Evolutionary conservation across 2,113 vertebrate species (phyloP), one percentile per base, ranked within the genome.

Genomic region (Podiceps cristatus): DNA sequence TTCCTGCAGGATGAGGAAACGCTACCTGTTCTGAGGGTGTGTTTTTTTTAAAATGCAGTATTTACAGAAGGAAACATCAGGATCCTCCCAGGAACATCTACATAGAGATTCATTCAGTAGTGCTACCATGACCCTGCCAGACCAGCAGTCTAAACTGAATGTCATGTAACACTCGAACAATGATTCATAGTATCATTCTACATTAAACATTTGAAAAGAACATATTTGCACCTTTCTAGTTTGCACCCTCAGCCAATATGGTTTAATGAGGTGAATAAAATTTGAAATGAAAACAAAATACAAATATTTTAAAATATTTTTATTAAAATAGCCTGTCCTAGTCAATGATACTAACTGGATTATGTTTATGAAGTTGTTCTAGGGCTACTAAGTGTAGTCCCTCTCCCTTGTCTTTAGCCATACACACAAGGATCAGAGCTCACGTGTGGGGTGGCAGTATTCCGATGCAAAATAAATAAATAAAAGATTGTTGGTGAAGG

Each of bases 201-300:
- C 33, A 68, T 60, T 56, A 89, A 91, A 81, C 6, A 53, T 69
- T 72, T 72, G 56, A 74, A 88, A 93, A 78, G 2, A 78, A 49
- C 27, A 47, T 40, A 85, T 91, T 87, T 93, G 24, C 33, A 79
- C 47, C 60, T 81, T 94, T 97, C n/a, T 53, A 92, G 33, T 83
- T 44, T 24, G 19, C 25, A 74, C 29, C 16, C 28, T 79, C 59
- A 83, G 76, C 50, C 67, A 82, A 44, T 40, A 71, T 50, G 37
- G 42, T 59, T 80, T 80, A 86, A 73, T 77, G 28, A 90, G 18
- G 47, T 83, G 50, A 95, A 93, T 33, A 90, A 85, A 67, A 71
- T 42, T 95, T 90, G 50, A 92, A 87, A 95, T 92, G 88, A 91
- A 87, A 84, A 7, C 76, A 91, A 86, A 92, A 92, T 88, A 80